phyloP scores from a whole-genome alignment of 2,888 invertebrate genomes.

The Papilio demoleus region DNA sequence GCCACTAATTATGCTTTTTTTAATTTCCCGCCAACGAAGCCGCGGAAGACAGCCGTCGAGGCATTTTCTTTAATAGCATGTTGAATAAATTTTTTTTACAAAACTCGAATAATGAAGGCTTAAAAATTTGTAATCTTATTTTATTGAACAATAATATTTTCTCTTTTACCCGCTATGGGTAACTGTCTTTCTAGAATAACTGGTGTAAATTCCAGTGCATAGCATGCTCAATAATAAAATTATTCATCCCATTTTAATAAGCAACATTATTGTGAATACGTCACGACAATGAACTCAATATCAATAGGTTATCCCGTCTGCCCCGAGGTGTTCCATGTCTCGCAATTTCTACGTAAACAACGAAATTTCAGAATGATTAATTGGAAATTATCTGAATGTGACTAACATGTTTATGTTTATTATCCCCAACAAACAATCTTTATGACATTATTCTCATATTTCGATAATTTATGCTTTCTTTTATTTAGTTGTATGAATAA shows the following conservation, averaged over 20 bases:
- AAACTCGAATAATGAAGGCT: too few relatives aligned
- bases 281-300: slow-evolving; percentile 62
- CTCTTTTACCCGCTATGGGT: too few relatives aligned
- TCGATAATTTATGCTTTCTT: neutral
- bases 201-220: neutral
- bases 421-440: neutral
- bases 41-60: too few relatives aligned
- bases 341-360: slow-evolving; percentile 43
- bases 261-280: slow-evolving; percentile 42
- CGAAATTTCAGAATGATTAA: slow-evolving; percentile 35
- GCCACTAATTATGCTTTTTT: too few relatives aligned
- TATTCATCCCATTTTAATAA: slow-evolving; percentile 32
- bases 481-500: too few relatives aligned
- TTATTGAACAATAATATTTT: too few relatives aligned
- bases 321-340: slow-evolving; percentile 54
- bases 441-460: neutral
- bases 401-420: neutral
- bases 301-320: slow-evolving; percentile 58
- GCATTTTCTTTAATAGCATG: too few relatives aligned
- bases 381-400: neutral
- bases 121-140: too few relatives aligned
- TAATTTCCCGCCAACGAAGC: too few relatives aligned
- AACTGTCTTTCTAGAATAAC: neutral
- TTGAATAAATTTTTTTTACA: too few relatives aligned
- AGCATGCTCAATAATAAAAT: neutral